These are phyloP conservation scores for Dasypolia templi DNA, from an alignment of 2,888 invertebrate genomes.

Conservation along the genomic window DNA sequence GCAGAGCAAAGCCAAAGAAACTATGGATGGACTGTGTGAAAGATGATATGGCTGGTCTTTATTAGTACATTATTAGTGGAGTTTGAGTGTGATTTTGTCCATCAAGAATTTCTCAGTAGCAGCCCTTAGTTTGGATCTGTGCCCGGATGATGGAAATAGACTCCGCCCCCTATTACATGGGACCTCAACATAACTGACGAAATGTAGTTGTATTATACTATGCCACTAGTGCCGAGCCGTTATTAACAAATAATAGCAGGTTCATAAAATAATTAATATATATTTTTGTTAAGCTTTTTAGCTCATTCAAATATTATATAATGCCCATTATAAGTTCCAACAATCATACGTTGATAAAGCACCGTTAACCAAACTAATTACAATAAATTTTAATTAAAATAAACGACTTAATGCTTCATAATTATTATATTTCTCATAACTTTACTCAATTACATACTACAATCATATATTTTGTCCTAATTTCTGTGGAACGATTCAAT, in stretches of 20 bases:
- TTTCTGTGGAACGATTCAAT: constrained; percentile 39
- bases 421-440: constrained; percentile 36
- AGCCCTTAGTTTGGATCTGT: no score
- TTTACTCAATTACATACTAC: constrained; percentile 25
- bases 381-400: constrained; percentile 57
- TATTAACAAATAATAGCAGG: background rate
- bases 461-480: constrained; percentile 25
- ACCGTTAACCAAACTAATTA: constrained; percentile 32
- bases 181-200: no score
- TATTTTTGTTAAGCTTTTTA: background rate
- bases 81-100: no score
- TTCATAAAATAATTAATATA: background rate
- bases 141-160: no score
- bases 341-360: constrained; percentile 1
- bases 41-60: background rate
- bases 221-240: no score
- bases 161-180: no score
- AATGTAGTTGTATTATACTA: no score
- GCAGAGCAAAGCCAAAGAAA: background rate
- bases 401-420: constrained; percentile 11
- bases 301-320: background rate
- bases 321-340: background rate
- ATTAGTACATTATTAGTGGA: no score
- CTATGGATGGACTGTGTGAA: background rate
- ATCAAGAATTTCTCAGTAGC: no score